phyloP scores from a whole-genome alignment of 2,888 invertebrate species.

The Apodemia duryi region DNA sequence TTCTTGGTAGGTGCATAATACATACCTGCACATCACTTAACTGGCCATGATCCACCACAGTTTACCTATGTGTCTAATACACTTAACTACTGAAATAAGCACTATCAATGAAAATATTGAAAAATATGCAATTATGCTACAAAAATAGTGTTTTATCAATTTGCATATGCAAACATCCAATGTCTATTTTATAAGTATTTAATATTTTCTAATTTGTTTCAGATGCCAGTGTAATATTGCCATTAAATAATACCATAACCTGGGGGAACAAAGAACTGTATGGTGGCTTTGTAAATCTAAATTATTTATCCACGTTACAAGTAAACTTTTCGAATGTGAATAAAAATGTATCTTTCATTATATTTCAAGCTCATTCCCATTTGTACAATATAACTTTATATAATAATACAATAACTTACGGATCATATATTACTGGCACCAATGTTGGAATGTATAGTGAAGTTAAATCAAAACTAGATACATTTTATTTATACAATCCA shows the following conservation, averaged over 20 bases:
- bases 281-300: conserved; percentile 44
- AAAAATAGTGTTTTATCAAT: too few species aligned
- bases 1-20: too few species aligned
- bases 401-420: conserved; percentile 44
- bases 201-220: conserved; percentile 38
- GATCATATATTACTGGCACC: conserved; percentile 72
- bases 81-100: too few species aligned
- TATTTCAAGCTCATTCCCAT: conserved; percentile 83
- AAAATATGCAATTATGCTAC: too few species aligned
- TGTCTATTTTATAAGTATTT: neutral
- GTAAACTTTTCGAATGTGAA: conserved; percentile 66
- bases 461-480: conserved; percentile 39
- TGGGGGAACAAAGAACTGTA: conserved; percentile 50
- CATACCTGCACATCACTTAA: too few species aligned
- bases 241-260: conserved; percentile 47
- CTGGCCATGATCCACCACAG: too few species aligned
- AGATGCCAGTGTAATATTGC: conserved; percentile 50
- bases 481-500: conserved; percentile 64
- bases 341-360: conserved; percentile 69
- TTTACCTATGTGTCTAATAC: too few species aligned
- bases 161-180: too few species aligned
- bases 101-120: too few species aligned
- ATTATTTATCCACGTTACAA: conserved; percentile 43
- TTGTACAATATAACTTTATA: conserved; percentile 77
- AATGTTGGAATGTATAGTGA: conserved; percentile 79